Base-by-base conservation (phyloP, 2,113 vertebrate genomes). In the Phaethornis superciliosus region DNA sequence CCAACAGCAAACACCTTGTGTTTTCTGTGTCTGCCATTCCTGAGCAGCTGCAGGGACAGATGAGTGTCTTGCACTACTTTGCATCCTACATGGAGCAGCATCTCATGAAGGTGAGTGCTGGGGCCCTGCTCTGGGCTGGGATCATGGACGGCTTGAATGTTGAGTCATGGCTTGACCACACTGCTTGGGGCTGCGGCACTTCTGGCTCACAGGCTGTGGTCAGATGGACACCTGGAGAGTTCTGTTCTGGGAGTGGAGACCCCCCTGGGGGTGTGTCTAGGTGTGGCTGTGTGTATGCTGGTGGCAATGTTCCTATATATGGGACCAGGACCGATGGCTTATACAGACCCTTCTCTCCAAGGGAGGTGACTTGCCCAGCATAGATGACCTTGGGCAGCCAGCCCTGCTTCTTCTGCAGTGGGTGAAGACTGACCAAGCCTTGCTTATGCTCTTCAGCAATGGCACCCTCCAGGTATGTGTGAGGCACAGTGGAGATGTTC, bases 61-160 rank as follows among this genome's bases (percentile, higher is more conserved):
- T 99, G 96, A 98, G 98, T 80, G 98, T 99, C 68, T 97, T 99
- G 55, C 98, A 98, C 49, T 99, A 99, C 70, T 99, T 99, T 65
- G 98, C 99, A 0, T 99, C 99, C 89, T 99, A 99, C 96, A 99
- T 99, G 99, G 99, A 99, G 71, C 98, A 99, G 94, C 99, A 99
- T 94, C 98, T 99, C 37, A 98, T 99, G 99, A 99, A 99, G 99
- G 99, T 99, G 83, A 54, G 98, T 71, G 42, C 23, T 74, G 56
- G 40, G 42, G 67, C 30, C 11, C 35, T 37, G 67, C 30, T 9
- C 35, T 37, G 28, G 30, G 18, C 30, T 56, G 68, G 55, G 32
- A 17, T 71, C 12, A 7, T 7, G 37, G 18, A 7, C 40, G 11
- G 54, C 4, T 8, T 70, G 62, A 44, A 44, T 8, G 2, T 3